Evolutionary conservation across 2,797 vertebrate genomes (phyloP), one percentile per base, ranked within the genome.

Genomic region (Spea hammondii): DNA sequence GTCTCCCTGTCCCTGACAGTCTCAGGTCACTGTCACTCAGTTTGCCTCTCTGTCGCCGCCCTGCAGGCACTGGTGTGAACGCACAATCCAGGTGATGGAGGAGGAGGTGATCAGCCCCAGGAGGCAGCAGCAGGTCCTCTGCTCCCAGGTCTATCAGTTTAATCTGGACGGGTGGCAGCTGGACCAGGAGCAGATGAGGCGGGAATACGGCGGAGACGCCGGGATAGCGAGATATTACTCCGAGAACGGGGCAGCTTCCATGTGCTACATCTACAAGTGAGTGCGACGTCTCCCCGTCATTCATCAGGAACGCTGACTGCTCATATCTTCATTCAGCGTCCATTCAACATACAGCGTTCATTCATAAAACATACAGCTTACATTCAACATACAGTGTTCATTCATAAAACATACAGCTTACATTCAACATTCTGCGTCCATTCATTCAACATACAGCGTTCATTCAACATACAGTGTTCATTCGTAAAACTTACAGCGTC

Each of bases 261-360:
- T 92, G 72, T 98, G 96, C 84, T 91, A 89, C 79, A 67, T 97
- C 85, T 97, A 92, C 90, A 96, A 91, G 96, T 99, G 86, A 93
- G 94, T 8, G 12, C 3, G 10, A 12, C 3, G 0, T 12, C 5
- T 47, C 9, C n/a, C 46, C 5, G 12, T 3, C 10, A 45, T 11
- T 49, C 5, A 32, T 32, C 32, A 32, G 32, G 32, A 32, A 3
- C 32, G 32, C 32, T 32, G 32, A 32, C 32, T 32, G 32, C 32
- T 32, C 32, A 32, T 32, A 32, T 32, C 32, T 32, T 32, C 32
- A 32, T 32, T 32, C 32, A 32, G 32, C 32, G 32, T 32, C 3
- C 32, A 32, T 32, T 32, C 32, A 32, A 32, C 32, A 32, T 17
- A 17, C 17, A 17, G 17, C 17, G 17, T 17, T 17, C 17, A 17